Base-by-base conservation (phyloP, 2,888 invertebrate species). In the Gryllus longicercus region DNA sequence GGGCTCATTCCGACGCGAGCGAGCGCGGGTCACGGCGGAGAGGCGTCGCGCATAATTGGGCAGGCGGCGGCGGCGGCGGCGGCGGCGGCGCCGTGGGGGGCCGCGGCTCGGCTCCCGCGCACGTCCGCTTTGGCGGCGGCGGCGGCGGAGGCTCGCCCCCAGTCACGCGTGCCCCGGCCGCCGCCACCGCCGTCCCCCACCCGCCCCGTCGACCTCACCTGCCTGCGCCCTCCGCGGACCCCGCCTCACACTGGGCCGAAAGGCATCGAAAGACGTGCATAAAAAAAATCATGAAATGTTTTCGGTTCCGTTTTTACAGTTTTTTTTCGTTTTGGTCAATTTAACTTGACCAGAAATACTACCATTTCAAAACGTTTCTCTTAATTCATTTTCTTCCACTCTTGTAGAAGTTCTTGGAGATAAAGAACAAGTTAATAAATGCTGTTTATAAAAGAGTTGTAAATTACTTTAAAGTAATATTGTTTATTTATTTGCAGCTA, bases 11-110 rank as follows among this genome's bases (percentile, higher is more conserved):
- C 63, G 63, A 63, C 63, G 63, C 63, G 38, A 38, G 38, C 38
- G 38, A 38, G 38, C 38, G 38, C n/a, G 63, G 63, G 63, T 63
- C 63, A 63, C 63, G 63, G 63, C 63, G 38, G 38, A 38, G 63
- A 63, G 63, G 63, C 63, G 63, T n/a, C 63, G 63, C 63, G 63
- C 63, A 63, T 63, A 63, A 63, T 63, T 63, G n/a, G 63, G 63
- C 63, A n/a, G 63, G 63, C 63, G 63, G 63, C 2, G 63, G 63
- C 63, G 63, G 18, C 10, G n/a, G n/a, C n/a, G 63, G n/a, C 63
- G 63, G 63, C 63, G 63, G 63, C n/a, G 63, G 63, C 63, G 14
- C 63, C 14, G 63, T 63, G 63, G 63, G 63, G n/a, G 63, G 63
- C n/a, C 63, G 16, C n/a, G 63, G 63, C 16, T 63, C 63, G 14